Evolutionary conservation across 2,113 vertebrate genomes (phyloP), one percentile per base, ranked within the genome.

Genomic region (Spermophilus dauricus): DNA sequence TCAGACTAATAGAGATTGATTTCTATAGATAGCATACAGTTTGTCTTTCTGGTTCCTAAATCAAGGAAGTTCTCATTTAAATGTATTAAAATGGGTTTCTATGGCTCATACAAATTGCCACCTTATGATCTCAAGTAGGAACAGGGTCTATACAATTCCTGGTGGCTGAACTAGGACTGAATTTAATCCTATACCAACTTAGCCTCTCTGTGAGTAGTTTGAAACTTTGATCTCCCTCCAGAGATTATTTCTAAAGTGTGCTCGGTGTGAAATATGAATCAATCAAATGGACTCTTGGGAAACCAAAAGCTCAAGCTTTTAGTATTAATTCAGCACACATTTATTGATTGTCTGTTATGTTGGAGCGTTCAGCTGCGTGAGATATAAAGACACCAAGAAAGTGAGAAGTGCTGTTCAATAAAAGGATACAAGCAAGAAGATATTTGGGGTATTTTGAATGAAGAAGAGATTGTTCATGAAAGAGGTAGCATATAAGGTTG

Each of bases 261-360:
- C 86, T 96, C 73, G 95, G 34, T 92, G 58, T 91, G 28, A 95
- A 87, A 75, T 84, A 95, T 72, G 84, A 88, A 97, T 96, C 95
- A 96, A 94, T 45, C 45, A 88, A 92, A 92, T 73, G 58, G 78
- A 72, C 34, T 87, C 91, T 96, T 9, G 0, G 76, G 94, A 97
- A 86, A 95, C 58, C 82, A 75, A 86, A 97, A 92, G 17, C 53
- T 81, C 80, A 82, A 83, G 61, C 20, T 94, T 96, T 93, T 85
- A 61, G 1, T 94, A 83, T 96, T 77, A 91, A 94, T 88, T 94
- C 92, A 96, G 73, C 81, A 70, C 30, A 85, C 51, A 61, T 86
- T 83, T 86, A 90, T 89, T 81, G 56, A 70, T 80, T 58, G 20
- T 67, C 48, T 81, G 14, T 85, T 96, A 45, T 63, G 28, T 86